A percentile compares a stretch with the other conserved stretches of the same genome.
phyloP scores from a whole-genome alignment of 2,888 invertebrate genomes.

The Pristionchus entomophagus region DNA sequence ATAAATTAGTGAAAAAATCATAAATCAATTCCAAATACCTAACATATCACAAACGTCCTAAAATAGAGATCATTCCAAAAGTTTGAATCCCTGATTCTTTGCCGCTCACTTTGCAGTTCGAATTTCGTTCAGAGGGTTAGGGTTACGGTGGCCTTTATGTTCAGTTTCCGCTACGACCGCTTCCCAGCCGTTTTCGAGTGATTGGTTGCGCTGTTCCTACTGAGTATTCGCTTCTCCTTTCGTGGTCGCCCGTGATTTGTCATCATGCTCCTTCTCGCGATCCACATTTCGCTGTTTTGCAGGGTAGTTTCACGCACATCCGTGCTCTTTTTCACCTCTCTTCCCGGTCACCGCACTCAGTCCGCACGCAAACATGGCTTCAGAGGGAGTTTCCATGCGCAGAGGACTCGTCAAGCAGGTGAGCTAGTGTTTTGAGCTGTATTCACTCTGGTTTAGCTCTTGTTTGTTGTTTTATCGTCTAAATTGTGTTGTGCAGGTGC shows the following conservation, averaged over 20 bases:
- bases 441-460: neutral
- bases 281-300: neutral
- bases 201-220: neutral
- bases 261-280: neutral
- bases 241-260: neutral
- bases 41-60: neutral
- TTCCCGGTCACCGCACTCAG: slow-evolving; percentile 33
- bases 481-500: slow-evolving; percentile 82
- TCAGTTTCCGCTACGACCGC: slow-evolving; percentile 17
- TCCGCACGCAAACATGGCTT: slow-evolving; percentile 38
- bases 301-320: slow-evolving; percentile 46
- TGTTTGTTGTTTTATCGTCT: neutral
- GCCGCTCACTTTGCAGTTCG: slow-evolving; percentile 23
- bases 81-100: neutral
- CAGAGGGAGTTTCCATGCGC: slow-evolving; percentile 52
- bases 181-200: slow-evolving; percentile 4
- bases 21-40: neutral
- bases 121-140: neutral
- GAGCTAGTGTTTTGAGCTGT: neutral
- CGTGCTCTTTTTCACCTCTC: slow-evolving; percentile 35
- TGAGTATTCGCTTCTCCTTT: neutral
- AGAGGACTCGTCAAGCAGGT: slow-evolving; percentile 64
- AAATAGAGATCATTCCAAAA: neutral
- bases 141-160: slow-evolving; percentile 18
- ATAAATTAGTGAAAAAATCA: neutral